Conservation (phyloP, 2,113 vertebrate species). For the Lepus europaeus region DNA sequence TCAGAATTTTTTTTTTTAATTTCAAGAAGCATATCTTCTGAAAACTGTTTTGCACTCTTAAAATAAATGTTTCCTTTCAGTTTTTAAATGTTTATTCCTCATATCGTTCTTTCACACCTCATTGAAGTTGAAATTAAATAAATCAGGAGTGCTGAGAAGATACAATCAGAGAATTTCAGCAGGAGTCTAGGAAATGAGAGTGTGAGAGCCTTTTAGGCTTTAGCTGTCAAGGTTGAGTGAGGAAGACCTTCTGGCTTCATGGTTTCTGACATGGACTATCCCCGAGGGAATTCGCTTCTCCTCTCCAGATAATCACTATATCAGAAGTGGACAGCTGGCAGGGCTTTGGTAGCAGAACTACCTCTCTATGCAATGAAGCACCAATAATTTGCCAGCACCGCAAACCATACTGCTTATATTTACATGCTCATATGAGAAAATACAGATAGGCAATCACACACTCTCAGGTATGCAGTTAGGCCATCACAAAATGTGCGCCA, state of each 20-base stretch:
- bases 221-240: background rate
- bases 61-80: background rate
- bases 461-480: too few species aligned
- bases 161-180: background rate
- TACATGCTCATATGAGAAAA: too few species aligned
- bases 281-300: background rate
- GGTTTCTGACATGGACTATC: background rate
- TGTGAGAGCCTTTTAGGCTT: background rate
- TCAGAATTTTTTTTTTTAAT: background rate
- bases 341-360: accelerated
- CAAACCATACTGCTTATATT: background rate
- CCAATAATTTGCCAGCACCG: too few species aligned
- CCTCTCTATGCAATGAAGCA: background rate
- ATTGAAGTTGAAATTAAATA: background rate
- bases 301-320: background rate
- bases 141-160: background rate
- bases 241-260: background rate
- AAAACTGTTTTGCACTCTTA: background rate
- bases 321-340: background rate
- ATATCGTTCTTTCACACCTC: background rate
- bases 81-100: background rate
- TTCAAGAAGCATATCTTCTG: background rate
- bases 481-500: background rate
- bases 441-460: background rate
- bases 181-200: background rate